Conservation (phyloP, 2,113 vertebrate species). For the Daboia siamensis region DNA sequence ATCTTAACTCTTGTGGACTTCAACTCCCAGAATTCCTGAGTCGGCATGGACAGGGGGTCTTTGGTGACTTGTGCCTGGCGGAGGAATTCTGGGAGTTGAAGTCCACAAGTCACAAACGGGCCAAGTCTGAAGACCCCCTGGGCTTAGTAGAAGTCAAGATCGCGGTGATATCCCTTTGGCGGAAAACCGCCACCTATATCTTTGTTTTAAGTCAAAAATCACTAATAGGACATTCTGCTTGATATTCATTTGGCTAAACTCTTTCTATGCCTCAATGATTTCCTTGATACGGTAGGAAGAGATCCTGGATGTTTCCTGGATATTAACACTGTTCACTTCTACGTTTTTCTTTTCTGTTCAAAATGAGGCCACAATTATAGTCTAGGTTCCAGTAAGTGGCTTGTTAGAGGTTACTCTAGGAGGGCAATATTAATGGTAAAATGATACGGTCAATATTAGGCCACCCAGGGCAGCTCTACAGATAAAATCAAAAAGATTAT, state of each 20-base stretch:
- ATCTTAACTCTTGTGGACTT: no score
- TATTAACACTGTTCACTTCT: background rate
- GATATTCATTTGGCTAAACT: background rate
- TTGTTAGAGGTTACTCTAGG: background rate
- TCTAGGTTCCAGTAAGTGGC: background rate
- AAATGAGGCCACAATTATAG: background rate
- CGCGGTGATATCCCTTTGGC: no score
- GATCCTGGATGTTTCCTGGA: background rate
- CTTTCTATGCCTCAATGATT: background rate
- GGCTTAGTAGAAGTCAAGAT: background rate
- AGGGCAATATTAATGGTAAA: background rate
- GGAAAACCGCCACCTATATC: background rate
- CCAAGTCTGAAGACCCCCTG: no score
- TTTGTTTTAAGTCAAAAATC: background rate
- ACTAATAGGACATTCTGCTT: background rate
- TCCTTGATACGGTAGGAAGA: no score
- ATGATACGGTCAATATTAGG: background rate
- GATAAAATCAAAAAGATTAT: background rate
- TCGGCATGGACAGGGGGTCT: no score
- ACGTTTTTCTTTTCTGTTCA: background rate
- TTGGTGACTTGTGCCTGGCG: no score
- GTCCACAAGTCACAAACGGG: no score
- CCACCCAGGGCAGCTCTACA: background rate
- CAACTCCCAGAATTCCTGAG: no score
- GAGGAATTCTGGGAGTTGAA: no score